Conservation (phyloP, 1,140 invertebrate species). For the Drosophila tsacasi region DNA sequence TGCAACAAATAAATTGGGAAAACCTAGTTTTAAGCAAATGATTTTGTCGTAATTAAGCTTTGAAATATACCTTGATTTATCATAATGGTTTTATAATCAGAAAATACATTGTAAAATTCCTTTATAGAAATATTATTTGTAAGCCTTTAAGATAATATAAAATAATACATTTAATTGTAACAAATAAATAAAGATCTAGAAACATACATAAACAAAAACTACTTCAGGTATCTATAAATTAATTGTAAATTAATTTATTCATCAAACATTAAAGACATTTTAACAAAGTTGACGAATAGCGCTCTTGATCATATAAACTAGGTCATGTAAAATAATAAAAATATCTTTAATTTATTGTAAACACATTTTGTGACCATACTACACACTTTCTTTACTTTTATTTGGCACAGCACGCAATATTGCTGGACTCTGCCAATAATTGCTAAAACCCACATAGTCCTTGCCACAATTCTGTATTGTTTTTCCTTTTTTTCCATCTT, state of each 20-base stretch:
- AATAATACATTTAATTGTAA: no score
- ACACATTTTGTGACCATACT: slow-evolving; percentile 10
- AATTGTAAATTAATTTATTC: not conserved
- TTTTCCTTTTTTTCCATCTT: slow-evolving; percentile 9
- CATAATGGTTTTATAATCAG: no score
- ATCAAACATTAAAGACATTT: not conserved
- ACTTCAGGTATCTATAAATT: not conserved
- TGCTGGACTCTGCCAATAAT: slow-evolving; percentile 10
- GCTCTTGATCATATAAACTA: not conserved
- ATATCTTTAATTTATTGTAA: slow-evolving; percentile 2
- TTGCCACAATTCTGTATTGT: slow-evolving; percentile 13
- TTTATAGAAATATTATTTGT: not conserved
- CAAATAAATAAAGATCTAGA: not conserved
- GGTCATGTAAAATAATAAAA: not conserved
- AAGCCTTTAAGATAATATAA: not conserved
- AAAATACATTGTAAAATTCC: no score
- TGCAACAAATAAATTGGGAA: no score
- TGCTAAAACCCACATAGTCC: slow-evolving; percentile 14
- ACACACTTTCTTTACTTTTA: slow-evolving; percentile 15
- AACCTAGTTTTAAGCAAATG: no score
- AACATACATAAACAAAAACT: not conserved
- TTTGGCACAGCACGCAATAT: slow-evolving; percentile 21
- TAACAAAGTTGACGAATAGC: not conserved
- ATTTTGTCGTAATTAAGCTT: no score
- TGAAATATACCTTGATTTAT: no score